Percentiles rank a stretch among this genome's conserved stretches.
Evolutionary conservation across 2,888 invertebrate genomes (phyloP).

Genomic region (Bembecia ichneumoniformis): DNA sequence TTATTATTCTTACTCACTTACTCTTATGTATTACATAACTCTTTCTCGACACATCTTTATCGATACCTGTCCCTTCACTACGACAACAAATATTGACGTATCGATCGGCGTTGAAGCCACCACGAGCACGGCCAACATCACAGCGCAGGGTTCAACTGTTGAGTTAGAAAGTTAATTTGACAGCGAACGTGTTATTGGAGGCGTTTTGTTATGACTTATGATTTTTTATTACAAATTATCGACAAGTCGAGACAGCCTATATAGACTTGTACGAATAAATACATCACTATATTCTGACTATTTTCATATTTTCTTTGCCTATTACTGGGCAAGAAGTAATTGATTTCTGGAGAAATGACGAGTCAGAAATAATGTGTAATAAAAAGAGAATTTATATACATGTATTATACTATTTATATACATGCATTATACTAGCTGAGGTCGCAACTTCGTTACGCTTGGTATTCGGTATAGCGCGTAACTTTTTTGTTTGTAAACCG

Average conservation of each 20-base stretch:
- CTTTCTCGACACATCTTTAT: not conserved
- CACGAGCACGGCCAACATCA: slow-evolving; percentile 13
- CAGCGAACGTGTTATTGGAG: not conserved
- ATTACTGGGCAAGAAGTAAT: too few relatives aligned
- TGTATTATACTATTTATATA: too few relatives aligned
- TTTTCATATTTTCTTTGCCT: too few relatives aligned
- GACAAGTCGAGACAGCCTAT: slow-evolving; percentile 1
- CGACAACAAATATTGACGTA: slow-evolving; percentile 48
- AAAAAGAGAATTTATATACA: too few relatives aligned
- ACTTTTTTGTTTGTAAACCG: too few relatives aligned
- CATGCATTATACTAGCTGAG: too few relatives aligned
- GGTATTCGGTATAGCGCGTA: too few relatives aligned
- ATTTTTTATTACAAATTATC: slow-evolving; percentile 5
- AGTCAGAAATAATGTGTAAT: too few relatives aligned
- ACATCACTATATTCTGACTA: too few relatives aligned
- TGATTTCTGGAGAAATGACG: too few relatives aligned
- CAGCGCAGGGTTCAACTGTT: not conserved
- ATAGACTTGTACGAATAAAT: too few relatives aligned
- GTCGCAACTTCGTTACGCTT: too few relatives aligned
- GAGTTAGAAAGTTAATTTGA: not conserved
- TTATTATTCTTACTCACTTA: not conserved
- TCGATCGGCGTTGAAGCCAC: slow-evolving; percentile 29
- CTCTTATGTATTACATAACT: not conserved
- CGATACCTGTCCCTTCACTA: slow-evolving; percentile 21
- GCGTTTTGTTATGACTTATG: not conserved